A percentile compares a stretch with the other conserved stretches of the same genome.
Evolutionary conservation across 2,888 invertebrate genomes (phyloP).

Genomic region (Hylaea fasciaria): DNA sequence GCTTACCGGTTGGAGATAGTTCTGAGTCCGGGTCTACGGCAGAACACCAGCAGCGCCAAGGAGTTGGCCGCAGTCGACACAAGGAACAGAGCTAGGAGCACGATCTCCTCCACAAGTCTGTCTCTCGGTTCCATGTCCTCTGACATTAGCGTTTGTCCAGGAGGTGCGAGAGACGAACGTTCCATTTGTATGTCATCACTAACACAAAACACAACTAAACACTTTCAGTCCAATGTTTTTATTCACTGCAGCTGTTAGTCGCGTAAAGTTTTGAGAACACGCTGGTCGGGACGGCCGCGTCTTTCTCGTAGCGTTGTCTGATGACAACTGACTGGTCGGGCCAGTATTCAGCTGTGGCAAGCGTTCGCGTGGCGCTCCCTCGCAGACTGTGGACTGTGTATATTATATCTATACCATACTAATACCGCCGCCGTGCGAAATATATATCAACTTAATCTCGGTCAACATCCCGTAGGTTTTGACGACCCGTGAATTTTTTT

Average conservation of each 20-base stretch:
- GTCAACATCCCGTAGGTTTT: slow-evolving; percentile 36
- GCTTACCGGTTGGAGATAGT: slow-evolving; percentile 92
- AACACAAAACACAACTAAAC: slow-evolving; percentile 74
- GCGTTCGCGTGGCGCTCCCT: slow-evolving; percentile 57
- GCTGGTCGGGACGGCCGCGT: slow-evolving; percentile 74
- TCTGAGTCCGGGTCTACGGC: slow-evolving; percentile 88
- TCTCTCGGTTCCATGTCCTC: slow-evolving; percentile 79
- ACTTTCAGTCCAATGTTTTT: slow-evolving; percentile 70
- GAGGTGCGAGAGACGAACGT: slow-evolving; percentile 69
- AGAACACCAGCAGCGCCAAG: slow-evolving; percentile 90
- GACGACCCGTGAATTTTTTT: slow-evolving; percentile 9
- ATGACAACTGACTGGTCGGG: slow-evolving; percentile 71
- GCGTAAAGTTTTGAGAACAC: slow-evolving; percentile 83
- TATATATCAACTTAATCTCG: slow-evolving; percentile 38
- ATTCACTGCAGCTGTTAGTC: slow-evolving; percentile 76
- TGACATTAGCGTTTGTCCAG: slow-evolving; percentile 80
- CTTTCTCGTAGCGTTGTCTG: slow-evolving; percentile 77
- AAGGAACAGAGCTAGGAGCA: slow-evolving; percentile 83
- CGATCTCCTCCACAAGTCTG: slow-evolving; percentile 78
- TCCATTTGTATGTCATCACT: slow-evolving; percentile 81
- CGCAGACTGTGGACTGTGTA: slow-evolving; percentile 45
- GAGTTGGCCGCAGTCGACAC: slow-evolving; percentile 90
- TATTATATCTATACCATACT: slow-evolving; percentile 5
- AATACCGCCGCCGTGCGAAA: slow-evolving; percentile 19
- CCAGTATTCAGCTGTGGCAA: too few species aligned